phyloP scores from a whole-genome alignment of 2,113 vertebrate genomes.

The Syngnathus scovelli region DNA sequence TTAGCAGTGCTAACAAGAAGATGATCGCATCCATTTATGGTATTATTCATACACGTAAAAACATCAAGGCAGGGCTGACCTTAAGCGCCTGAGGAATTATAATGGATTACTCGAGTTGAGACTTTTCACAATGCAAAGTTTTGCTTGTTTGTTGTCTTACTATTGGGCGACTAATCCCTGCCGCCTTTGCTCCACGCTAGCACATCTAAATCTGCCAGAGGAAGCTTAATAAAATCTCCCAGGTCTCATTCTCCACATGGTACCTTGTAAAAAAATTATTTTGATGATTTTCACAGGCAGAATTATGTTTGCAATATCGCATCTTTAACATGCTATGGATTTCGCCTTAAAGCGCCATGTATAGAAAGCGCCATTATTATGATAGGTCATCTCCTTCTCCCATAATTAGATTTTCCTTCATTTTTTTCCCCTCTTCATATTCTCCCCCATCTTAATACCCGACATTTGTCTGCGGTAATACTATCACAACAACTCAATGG shows the following conservation, averaged over 20 bases:
- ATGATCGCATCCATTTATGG: conserved; percentile 23
- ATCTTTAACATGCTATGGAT: conserved; percentile 48
- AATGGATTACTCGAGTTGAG: conserved; percentile 12
- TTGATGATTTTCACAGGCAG: not conserved
- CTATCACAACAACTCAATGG: conserved; percentile 61
- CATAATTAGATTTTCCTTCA: conserved; percentile 48
- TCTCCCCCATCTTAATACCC: conserved; percentile 42
- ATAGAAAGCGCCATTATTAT: conserved; percentile 49
- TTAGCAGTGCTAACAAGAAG: conserved; percentile 53
- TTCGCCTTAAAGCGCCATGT: conserved; percentile 47
- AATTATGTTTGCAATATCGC: conserved; percentile 68
- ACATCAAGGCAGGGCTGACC: conserved; percentile 24
- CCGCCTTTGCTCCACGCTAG: conserved; percentile 36
- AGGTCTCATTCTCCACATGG: not conserved
- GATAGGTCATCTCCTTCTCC: conserved; percentile 52
- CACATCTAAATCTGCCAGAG: conserved; percentile 43
- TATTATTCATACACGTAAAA: conserved; percentile 18
- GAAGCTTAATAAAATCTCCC: not conserved
- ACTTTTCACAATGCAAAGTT: conserved; percentile 5
- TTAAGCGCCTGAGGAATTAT: conserved; percentile 14
- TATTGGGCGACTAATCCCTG: conserved; percentile 37
- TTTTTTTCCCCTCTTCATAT: conserved; percentile 30
- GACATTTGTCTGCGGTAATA: conserved; percentile 61
- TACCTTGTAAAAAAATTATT: not conserved
- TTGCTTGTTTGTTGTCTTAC: conserved; percentile 21